Evolutionary conservation across 2,888 invertebrate species (phyloP), one percentile per base, ranked within the genome.

Genomic region (Coleophora flavipennella): DNA sequence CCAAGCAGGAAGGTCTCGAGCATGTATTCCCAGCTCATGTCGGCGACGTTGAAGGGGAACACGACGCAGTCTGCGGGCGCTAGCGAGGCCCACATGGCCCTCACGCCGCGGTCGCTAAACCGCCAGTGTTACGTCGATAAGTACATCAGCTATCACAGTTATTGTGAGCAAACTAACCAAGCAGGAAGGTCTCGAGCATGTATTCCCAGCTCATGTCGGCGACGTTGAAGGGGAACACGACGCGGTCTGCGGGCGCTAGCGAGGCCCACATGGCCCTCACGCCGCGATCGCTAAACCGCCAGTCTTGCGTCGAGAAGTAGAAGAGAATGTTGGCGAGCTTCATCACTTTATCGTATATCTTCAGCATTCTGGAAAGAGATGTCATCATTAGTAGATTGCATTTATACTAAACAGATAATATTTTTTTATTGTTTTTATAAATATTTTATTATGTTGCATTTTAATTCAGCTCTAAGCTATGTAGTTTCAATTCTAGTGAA

Each of bases 111-210:
- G 45, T 90, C 90, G 1, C 81, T 69, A 60, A 93, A 93, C 14
- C 77, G 74, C 95, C 95, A 96, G 46, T 92, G 89, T 46, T 90
- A 88, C 9, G 86, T 90, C 2, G 92, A 90, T 76, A 96, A 96
- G 70, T 93, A 95, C n/a, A n/a, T n/a, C n/a, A n/a, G n/a, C n/a
- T n/a, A n/a, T n/a, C n/a, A n/a, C n/a, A n/a, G n/a, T n/a, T n/a
- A n/a, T n/a, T n/a, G n/a, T n/a, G n/a, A n/a, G n/a, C n/a, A n/a
- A 4, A 59, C 72, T 58, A 3, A 84, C 84, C 84, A 4, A 78
- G 29, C 40, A 81, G 50, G 48, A 81, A 80, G 0, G 72, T 80
- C 43, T 84, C 81, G 7, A 66, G 62, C 50, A 79, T 62, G 25
- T 73, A 64, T 0, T 91, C 88, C 95, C 95, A 96, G 31, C 91